These are phyloP conservation scores for Apotomis betuletana DNA, from an alignment of 2,888 invertebrate genomes.

Conservation along the genomic window DNA sequence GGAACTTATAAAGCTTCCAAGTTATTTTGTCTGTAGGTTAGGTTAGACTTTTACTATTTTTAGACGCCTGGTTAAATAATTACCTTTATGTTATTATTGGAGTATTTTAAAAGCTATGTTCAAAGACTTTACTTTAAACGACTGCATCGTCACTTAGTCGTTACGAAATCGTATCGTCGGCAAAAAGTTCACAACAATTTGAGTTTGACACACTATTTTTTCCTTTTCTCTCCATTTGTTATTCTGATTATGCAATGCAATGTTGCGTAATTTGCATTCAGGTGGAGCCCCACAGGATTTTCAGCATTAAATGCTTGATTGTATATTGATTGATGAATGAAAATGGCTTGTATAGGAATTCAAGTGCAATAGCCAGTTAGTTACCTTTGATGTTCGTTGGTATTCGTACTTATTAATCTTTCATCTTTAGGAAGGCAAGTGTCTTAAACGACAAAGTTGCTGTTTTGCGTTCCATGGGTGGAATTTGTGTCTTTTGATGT, in stretches of 20 bases:
- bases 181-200: not conserved
- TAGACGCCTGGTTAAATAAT: too few species aligned
- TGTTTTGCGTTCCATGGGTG: not conserved
- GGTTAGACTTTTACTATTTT: too few species aligned
- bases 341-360: not conserved
- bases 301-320: not conserved
- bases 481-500: not conserved
- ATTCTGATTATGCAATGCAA: conserved; percentile 19
- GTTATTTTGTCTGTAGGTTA: too few species aligned
- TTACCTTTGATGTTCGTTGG: conserved; percentile 22
- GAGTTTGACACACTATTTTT: conserved; percentile 13
- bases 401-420: conserved; percentile 14
- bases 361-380: not conserved
- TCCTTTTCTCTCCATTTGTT: conserved; percentile 14
- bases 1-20: too few species aligned
- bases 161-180: conserved; percentile 4
- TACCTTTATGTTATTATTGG: too few species aligned
- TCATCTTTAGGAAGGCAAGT: conserved; percentile 5
- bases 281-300: conserved; percentile 1
- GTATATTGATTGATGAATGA: not conserved
- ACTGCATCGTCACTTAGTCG: not conserved
- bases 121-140: not conserved
- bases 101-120: too few species aligned
- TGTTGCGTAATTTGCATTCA: conserved; percentile 17
- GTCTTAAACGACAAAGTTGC: not conserved